phyloP scores from a whole-genome alignment of 2,113 vertebrate genomes.

The Orientallactaga bullata region DNA sequence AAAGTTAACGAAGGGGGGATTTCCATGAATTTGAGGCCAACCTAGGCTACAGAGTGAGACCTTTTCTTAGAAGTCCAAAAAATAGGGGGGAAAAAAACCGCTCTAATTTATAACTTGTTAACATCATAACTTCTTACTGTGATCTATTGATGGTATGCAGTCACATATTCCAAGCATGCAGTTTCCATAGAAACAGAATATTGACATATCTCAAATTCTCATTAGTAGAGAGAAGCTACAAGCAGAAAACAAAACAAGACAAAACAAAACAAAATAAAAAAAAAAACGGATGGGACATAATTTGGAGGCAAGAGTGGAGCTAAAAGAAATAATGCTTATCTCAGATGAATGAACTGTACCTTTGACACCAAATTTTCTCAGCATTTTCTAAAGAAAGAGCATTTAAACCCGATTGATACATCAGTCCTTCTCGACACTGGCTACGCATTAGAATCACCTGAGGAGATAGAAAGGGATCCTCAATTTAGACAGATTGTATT shows the following conservation, averaged over 20 bases:
- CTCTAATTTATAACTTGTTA: slow-evolving; percentile 46
- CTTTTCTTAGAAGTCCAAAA: not conserved
- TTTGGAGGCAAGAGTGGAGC: slow-evolving; percentile 15
- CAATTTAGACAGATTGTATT: slow-evolving; percentile 32
- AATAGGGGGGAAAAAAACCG: not conserved
- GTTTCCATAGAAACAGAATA: slow-evolving; percentile 19
- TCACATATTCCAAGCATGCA: not conserved
- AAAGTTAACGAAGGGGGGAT: not conserved
- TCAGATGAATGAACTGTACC: not conserved
- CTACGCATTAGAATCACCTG: slow-evolving; percentile 24
- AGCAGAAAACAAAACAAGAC: too few species aligned
- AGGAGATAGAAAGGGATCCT: not conserved
- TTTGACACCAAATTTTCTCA: slow-evolving; percentile 18
- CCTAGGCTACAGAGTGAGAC: not conserved
- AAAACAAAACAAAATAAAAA: too few species aligned
- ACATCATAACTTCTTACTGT: not conserved
- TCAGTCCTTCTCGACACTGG: not conserved
- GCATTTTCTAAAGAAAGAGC: slow-evolving; percentile 40
- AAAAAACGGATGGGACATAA: not conserved
- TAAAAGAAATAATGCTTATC: not conserved
- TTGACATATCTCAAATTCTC: not conserved
- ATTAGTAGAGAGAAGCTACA: slow-evolving; percentile 35
- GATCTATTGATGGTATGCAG: not conserved
- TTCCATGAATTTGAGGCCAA: not conserved
- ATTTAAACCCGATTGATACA: slow-evolving; percentile 26